Base-by-base conservation (phyloP, 2,797 vertebrate genomes). In the Sphenodon punctatus region DNA sequence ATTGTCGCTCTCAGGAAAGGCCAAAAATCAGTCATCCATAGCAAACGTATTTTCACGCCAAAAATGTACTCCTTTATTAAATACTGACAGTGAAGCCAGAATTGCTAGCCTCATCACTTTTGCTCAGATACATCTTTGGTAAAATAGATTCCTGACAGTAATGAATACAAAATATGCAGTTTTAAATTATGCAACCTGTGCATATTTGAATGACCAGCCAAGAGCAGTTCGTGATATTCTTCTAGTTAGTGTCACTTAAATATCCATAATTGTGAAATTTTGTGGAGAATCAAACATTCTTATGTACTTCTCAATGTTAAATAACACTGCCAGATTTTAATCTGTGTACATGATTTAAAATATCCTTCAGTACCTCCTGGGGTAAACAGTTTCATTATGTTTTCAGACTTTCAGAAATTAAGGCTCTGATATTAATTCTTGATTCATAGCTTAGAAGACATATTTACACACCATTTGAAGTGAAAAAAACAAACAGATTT, bases 101-200 rank as follows among this genome's bases (percentile, higher is more conserved):
- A 53, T n/a, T 10, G 15, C 38, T 79, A 66, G 3, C 30, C 65
- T 46, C 55, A 51, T 23, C 12, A 64, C 19, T 78, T 65, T 59
- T 69, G 30, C 70, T 69, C 39, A 45, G 22, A 75, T 36, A 19
- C 17, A 16, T 3, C 41, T 45, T 34, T 81, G 73, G 22, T 38
- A 70, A 76, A 59, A 80, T 2, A 78, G 11, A 53, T 20, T 30
- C 7, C 14, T 78, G 78, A 3, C 43, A 41, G 38, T 27, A 53
- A 73, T 85, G 66, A 49, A 59, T 73, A 82, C 60, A 64, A 70
- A 45, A 45, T 46, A 46, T 46, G 12, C 12, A 46, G 46, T 22
- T 23, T 45, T 23, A 22, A 46, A 46, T 20, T 60, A 20, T 9
- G 6, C 1, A 6, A 36, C 1, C 39, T 46, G 16, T 23, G 2